Percentiles rank a stretch among this genome's conserved stretches.
Conservation (phyloP, 2,113 vertebrate species). For the Urocitellus parryii region DNA sequence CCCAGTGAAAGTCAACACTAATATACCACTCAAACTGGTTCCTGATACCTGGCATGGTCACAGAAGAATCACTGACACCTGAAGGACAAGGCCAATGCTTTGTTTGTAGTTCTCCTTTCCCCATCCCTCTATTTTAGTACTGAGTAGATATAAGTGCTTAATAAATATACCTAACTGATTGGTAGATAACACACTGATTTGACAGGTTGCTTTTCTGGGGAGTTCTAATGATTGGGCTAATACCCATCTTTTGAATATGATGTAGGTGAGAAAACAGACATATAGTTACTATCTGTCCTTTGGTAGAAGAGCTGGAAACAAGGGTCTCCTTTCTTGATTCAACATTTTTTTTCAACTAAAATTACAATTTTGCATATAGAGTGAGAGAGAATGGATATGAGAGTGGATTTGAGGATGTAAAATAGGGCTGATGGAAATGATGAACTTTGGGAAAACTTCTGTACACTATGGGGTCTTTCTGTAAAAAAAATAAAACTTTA, state of each 20-base stretch:
- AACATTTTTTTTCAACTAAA: not conserved
- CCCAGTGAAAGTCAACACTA: not conserved
- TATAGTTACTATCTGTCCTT: not conserved
- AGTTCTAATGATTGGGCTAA: not conserved
- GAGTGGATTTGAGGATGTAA: not conserved
- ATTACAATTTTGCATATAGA: not conserved
- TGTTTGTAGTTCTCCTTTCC: not conserved
- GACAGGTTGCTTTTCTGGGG: not conserved
- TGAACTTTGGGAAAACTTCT: not conserved
- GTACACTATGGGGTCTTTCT: not conserved
- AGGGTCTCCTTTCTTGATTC: not conserved
- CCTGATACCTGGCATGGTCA: not conserved
- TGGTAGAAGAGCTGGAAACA: not conserved
- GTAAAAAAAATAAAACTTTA: not conserved
- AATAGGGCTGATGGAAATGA: not conserved
- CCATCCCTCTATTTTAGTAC: not conserved
- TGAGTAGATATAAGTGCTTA: not conserved
- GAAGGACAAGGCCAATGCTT: not conserved
- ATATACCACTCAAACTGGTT: not conserved
- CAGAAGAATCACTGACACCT: not conserved
- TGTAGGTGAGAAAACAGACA: not conserved
- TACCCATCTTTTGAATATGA: not conserved
- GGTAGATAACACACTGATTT: not conserved
- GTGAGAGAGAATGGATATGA: not conserved
- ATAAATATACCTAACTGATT: not conserved